Evolutionary conservation across 2,888 invertebrate genomes (phyloP).

Genomic region (Drosophila differens): DNA sequence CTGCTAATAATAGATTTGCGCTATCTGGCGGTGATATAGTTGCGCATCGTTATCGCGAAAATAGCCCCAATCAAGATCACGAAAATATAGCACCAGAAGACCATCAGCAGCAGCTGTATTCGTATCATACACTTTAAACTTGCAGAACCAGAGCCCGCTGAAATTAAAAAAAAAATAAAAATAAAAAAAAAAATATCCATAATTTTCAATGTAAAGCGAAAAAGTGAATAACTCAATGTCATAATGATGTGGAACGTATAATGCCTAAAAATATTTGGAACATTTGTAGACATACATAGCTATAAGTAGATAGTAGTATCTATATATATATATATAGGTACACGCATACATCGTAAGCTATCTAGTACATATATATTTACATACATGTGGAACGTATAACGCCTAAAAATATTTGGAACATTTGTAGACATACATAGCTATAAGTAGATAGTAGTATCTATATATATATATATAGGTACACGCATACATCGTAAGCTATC

Average conservation of each 20-base stretch:
- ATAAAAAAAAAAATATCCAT: background rate
- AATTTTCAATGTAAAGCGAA: constrained; percentile 9
- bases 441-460: constrained; percentile 40
- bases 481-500: constrained; percentile 42
- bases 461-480: constrained; percentile 30
- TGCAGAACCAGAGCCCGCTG: constrained; percentile 37
- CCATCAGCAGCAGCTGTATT: constrained; percentile 51
- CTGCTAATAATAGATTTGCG: constrained; percentile 18
- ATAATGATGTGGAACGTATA: constrained; percentile 39
- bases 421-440: constrained; percentile 36
- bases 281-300: constrained; percentile 40
- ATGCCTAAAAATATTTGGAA: constrained; percentile 44
- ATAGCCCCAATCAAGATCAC: constrained; percentile 16
- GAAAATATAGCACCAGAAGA: constrained; percentile 18
- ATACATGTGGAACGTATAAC: constrained; percentile 32
- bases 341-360: constrained; percentile 42
- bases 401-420: constrained; percentile 48
- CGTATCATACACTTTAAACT: constrained; percentile 58
- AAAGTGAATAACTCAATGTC: constrained; percentile 37
- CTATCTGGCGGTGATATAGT: constrained; percentile 25
- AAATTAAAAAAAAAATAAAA: constrained; percentile 24
- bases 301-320: constrained; percentile 37
- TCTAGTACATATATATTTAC: constrained; percentile 37
- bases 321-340: constrained; percentile 32
- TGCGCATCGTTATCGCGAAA: constrained; percentile 25